phyloP scores from a whole-genome alignment of 2,797 vertebrate species.

The Sebastes itinus region DNA sequence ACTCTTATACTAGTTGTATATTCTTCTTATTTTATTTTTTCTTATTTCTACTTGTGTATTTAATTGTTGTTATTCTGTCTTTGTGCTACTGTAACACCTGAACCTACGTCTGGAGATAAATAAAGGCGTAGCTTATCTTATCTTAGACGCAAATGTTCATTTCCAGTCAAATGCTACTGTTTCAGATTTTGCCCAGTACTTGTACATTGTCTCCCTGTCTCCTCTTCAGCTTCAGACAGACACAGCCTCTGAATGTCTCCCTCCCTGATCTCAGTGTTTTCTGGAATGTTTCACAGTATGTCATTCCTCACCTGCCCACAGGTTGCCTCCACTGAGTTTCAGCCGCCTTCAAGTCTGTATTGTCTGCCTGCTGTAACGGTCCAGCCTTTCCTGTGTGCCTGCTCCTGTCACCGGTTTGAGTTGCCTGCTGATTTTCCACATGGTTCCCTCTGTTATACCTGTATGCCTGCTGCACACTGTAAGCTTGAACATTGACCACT shows the following conservation, averaged over 20 bases:
- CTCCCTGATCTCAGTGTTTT: neutral
- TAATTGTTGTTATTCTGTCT: too few relatives aligned
- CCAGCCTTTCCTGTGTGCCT: neutral
- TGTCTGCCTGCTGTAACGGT: neutral
- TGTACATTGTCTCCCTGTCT: too few relatives aligned
- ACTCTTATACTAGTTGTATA: too few relatives aligned
- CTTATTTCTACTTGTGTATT: too few relatives aligned
- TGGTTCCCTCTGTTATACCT: neutral
- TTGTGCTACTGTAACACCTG: too few relatives aligned
- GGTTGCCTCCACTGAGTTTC: constrained; percentile 15
- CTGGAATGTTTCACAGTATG: neutral
- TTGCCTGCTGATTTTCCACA: neutral
- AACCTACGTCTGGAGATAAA: too few relatives aligned
- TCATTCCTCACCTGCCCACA: constrained; percentile 14
- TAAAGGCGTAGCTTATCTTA: too few relatives aligned
- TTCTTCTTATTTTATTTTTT: too few relatives aligned
- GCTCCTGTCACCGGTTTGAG: neutral
- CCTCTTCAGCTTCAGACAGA: too few relatives aligned
- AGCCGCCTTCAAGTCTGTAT: neutral
- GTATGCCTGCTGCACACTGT: neutral
- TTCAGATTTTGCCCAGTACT: too few relatives aligned
- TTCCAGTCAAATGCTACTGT: too few relatives aligned
- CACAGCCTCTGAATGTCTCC: neutral
- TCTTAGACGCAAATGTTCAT: too few relatives aligned
- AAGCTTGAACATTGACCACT: neutral